Evolutionary conservation across 1,140 invertebrate genomes (phyloP), one percentile per base, ranked within the genome.

Genomic region (Trichoplusia ni): DNA sequence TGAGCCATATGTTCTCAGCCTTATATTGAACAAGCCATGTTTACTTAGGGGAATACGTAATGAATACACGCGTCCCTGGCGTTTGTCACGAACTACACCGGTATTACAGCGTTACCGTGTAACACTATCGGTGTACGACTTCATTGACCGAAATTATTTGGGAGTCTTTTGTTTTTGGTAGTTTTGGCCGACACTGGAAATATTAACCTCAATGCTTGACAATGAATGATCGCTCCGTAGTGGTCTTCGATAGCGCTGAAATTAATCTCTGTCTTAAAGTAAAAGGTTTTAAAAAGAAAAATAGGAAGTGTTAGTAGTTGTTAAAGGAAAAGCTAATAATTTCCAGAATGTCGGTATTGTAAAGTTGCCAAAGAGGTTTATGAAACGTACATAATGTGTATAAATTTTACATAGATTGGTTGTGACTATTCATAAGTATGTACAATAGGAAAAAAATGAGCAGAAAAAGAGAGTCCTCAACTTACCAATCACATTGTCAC

Each of bases 1-100:
- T 27, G 42, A 31, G 19, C 67, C 67, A 69, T 69, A 64, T 69
- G 67, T 69, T 64, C 56, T 51, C 14, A 31, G 67, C 47, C 46
- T 62, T 63, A 70, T 70, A 66, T 70, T 64, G 68, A 63, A 59
- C 53, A 62, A 67, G 49, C 49, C 14, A 51, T 62, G 65, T 69
- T 64, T 69, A 69, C 61, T 60, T 64, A 61, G 67, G 62, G 67
- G 67, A 69, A 69, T 64, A 60, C 67, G 46, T 69, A 69, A 69
- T 69, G 67, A 69, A 67, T 53, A 60, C 56, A 53, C 53, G 51
- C 19, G 56, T 37, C 31, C 47, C 11, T 21, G 11, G 47, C 25
- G 47, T 66, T 60, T 40, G 46, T 65, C 59, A 61, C 63, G 11
- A 27, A 58, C 21, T 58, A 58, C 54, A 35, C 16, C 2, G 25